Percentiles rank a stretch among this genome's conserved stretches.
These are phyloP conservation scores for Pseudorasbora parva DNA, from an alignment of 2,113 vertebrate species.

Conservation along the genomic window DNA sequence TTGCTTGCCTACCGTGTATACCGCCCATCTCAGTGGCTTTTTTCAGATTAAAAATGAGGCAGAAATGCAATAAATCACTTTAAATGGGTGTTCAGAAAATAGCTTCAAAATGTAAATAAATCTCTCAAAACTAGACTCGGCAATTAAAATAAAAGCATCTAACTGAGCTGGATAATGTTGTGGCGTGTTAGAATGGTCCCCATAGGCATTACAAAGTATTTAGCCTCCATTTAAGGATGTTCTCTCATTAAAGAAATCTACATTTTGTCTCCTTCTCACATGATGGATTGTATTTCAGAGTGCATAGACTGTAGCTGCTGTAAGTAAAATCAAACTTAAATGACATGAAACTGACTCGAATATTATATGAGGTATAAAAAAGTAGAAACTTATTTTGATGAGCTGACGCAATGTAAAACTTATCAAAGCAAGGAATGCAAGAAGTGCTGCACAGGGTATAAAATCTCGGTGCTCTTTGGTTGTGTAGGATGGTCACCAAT, in stretches of 20 bases:
- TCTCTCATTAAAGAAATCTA: background rate
- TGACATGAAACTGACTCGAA: no score
- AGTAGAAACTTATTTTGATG: no score
- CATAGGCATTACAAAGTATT: background rate
- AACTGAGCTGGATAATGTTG: background rate
- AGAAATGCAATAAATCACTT: conserved; percentile 23
- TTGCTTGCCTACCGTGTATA: background rate
- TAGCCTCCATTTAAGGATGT: background rate
- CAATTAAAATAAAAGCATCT: conserved; percentile 25
- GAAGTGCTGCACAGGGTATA: no score
- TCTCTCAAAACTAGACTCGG: background rate
- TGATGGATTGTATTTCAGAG: background rate
- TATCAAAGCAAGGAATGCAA: no score
- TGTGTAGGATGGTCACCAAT: no score
- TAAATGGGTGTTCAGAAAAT: conserved; percentile 1
- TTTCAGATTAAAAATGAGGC: background rate
- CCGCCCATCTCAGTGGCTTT: background rate
- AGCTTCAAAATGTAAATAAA: conserved; percentile 15
- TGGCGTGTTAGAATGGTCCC: background rate
- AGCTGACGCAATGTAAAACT: no score
- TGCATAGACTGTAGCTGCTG: background rate
- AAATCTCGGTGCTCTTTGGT: no score
- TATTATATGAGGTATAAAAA: no score
- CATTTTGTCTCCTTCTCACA: background rate
- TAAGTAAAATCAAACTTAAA: no score